These are phyloP conservation scores for Poecilus cupreus DNA, from an alignment of 2,888 invertebrate species.

Conservation along the genomic window DNA sequence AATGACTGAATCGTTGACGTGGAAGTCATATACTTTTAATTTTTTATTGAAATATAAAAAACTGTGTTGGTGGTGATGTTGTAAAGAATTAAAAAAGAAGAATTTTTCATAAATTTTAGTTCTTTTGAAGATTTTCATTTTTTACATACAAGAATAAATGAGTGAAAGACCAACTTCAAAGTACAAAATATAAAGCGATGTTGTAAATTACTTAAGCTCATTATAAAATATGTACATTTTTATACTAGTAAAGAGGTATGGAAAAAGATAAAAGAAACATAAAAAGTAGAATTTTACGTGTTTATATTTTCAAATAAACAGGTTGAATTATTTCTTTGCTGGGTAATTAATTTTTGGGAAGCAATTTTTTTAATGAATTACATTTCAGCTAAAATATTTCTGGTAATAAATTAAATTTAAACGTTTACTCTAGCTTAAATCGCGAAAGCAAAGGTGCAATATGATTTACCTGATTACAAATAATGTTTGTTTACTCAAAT, in stretches of 20 bases:
- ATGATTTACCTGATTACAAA: too few relatives aligned
- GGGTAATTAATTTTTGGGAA: background rate
- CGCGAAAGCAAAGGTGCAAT: too few relatives aligned
- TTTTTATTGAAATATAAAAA: too few relatives aligned
- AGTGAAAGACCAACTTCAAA: conserved; percentile 22
- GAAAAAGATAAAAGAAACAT: background rate
- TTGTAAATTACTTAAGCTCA: conserved; percentile 19
- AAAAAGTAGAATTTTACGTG: conserved; percentile 21
- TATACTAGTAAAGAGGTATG: background rate
- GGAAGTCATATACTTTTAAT: too few relatives aligned
- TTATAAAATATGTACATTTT: conserved; percentile 24
- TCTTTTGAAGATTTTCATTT: background rate
- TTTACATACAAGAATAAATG: background rate
- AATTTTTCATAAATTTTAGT: background rate
- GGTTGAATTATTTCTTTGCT: background rate
- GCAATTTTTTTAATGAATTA: background rate
- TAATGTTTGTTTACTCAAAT: too few relatives aligned
- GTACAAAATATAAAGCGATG: conserved; percentile 16
- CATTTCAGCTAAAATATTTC: background rate
- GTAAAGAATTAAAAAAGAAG: background rate
- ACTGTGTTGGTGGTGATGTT: background rate
- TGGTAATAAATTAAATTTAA: too few relatives aligned
- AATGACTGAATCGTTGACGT: conserved; percentile 6
- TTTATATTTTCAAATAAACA: conserved; percentile 1
- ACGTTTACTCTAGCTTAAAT: too few relatives aligned